These are phyloP conservation scores for Semaprochilodus insignis DNA, from an alignment of 2,797 vertebrate species.

Conservation along the genomic window DNA sequence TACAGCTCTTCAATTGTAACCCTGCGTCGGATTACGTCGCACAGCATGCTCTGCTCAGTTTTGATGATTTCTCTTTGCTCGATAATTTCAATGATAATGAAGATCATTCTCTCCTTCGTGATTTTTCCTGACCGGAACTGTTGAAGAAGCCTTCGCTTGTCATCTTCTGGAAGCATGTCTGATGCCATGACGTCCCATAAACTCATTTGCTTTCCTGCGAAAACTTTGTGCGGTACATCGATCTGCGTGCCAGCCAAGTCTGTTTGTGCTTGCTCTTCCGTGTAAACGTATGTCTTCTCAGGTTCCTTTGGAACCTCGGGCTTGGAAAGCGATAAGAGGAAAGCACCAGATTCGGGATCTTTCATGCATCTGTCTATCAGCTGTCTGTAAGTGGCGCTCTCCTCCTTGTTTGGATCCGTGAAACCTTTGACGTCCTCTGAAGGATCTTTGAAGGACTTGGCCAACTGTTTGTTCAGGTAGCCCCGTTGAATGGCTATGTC, in stretches of 20 bases:
- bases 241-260: slow-evolving; percentile 85
- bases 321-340: slow-evolving; percentile 83
- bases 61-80: slow-evolving; percentile 90
- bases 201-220: slow-evolving; percentile 83
- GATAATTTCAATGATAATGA: slow-evolving; percentile 96
- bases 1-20: slow-evolving; percentile 92
- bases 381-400: slow-evolving; percentile 84
- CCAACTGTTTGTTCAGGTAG: slow-evolving; percentile 81
- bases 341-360: slow-evolving; percentile 84
- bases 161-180: slow-evolving; percentile 87
- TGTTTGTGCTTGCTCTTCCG: slow-evolving; percentile 87
- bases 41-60: slow-evolving; percentile 84
- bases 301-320: slow-evolving; percentile 76
- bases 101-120: slow-evolving; percentile 93
- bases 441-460: slow-evolving; percentile 77
- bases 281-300: slow-evolving; percentile 85
- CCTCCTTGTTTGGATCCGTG: slow-evolving; percentile 86
- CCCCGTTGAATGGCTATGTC: slow-evolving; percentile 87
- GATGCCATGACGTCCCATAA: slow-evolving; percentile 94
- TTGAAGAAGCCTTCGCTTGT: slow-evolving; percentile 85
- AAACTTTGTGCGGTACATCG: slow-evolving; percentile 85
- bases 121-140: slow-evolving; percentile 89
- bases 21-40: slow-evolving; percentile 87
- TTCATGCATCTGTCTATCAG: slow-evolving; percentile 81
- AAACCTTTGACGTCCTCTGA: slow-evolving; percentile 84